Base-by-base conservation (phyloP, 2,888 invertebrate species). In the Drosophila nr. fundita region DNA sequence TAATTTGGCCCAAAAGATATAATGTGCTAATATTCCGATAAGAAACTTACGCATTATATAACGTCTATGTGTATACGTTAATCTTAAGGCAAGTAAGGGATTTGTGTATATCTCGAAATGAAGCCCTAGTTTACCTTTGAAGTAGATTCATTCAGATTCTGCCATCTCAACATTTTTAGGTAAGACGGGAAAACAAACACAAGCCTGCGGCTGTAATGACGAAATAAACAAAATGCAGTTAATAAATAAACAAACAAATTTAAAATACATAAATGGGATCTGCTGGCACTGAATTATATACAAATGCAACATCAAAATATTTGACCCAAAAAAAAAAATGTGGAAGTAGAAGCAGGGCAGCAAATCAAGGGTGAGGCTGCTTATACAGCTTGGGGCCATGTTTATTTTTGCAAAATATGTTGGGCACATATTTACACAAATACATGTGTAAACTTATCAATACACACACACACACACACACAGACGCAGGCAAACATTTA, bases 241-340 rank as follows among this genome's bases (percentile, higher is more conserved):
- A 89, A 84, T 86, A 89, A 89, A 82, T 90, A 89, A 89, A 86
- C 89, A 89, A 90, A 89, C 83, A 90, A 78, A 89, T 89, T 89
- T 87, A 29, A 89, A 79, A 82, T 80, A 83, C 74, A 85, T 89
- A 85, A 76, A 78, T 72, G 67, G 38, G 50, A 42, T 61, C 21
- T 45, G 32, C 45, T 38, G 32, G 42, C 57, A 59, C 42, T 59
- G 49, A 53, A 38, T 53, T 42, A 48, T 57, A 29, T 42, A 48
- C 45, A 59, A 58, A 49, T 68, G 50, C 68, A 67, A 40, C 42
- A 65, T 34, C 65, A 38, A 65, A 70, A 73, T 54, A 67, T 68
- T 76, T 80, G 76, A 76, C 80, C 75, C 60, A 71, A 59, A 50
- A 64, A 60, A 52, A 50, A 49, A 57, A 40, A 13, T 7, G 21